A percentile compares a stretch with the other conserved stretches of the same genome.
Conservation (phyloP, 2,888 invertebrate genomes). For the Brenthis hecate region DNA sequence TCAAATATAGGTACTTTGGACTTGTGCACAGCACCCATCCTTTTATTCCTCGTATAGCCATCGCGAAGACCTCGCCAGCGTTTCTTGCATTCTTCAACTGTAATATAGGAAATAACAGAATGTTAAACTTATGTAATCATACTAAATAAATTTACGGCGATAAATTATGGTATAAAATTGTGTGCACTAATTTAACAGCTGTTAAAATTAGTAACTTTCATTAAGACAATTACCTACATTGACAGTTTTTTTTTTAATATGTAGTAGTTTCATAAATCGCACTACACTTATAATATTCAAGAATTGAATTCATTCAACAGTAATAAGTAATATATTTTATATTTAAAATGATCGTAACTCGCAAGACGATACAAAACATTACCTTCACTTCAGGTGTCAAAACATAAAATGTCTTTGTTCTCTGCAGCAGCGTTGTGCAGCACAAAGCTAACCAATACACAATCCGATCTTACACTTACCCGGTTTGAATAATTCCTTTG, state of each 20-base stretch:
- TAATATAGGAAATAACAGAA: conserved; percentile 43
- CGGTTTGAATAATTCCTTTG: conserved; percentile 66
- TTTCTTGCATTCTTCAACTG: conserved; percentile 82
- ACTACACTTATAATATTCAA: too few species aligned
- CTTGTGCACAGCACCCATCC: conserved; percentile 65
- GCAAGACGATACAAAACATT: background rate
- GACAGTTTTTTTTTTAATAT: too few species aligned
- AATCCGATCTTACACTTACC: conserved; percentile 51
- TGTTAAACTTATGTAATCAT: background rate
- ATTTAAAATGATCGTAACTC: background rate
- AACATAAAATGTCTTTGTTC: conserved; percentile 2
- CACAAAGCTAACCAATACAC: conserved; percentile 45
- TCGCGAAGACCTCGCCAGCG: conserved; percentile 81
- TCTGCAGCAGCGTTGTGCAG: conserved; percentile 55
- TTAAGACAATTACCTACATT: too few species aligned
- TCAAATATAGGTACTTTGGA: conserved; percentile 63
- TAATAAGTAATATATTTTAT: background rate
- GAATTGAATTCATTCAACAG: too few species aligned
- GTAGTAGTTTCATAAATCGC: too few species aligned
- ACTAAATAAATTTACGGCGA: background rate
- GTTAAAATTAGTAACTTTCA: too few species aligned
- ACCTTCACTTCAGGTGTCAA: background rate
- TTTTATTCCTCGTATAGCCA: conserved; percentile 77
- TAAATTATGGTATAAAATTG: background rate
- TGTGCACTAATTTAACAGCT: too few species aligned